These are phyloP conservation scores for Sebastes jordani DNA, from an alignment of 2,797 vertebrate genomes.

Conservation along the genomic window DNA sequence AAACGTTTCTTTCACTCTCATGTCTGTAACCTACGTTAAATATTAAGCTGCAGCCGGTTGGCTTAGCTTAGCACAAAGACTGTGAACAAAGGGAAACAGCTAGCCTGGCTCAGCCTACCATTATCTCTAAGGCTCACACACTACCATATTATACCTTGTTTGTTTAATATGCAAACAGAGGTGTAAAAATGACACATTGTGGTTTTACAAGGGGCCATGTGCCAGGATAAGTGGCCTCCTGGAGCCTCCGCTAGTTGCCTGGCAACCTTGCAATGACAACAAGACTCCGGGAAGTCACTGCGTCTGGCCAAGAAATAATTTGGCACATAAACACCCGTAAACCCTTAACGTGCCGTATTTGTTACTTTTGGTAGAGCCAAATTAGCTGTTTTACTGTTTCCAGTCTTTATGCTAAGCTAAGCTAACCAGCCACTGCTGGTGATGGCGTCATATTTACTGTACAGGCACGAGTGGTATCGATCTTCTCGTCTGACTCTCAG, in stretches of 20 bases:
- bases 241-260: background rate
- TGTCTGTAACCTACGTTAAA: background rate
- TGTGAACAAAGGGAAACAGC: background rate
- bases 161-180: background rate
- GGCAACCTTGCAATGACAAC: background rate
- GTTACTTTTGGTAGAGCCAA: background rate
- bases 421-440: background rate
- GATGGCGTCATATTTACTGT: background rate
- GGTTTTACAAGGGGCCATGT: background rate
- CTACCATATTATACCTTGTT: background rate
- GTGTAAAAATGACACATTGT: background rate
- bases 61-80: constrained; percentile 2
- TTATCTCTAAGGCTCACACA: background rate
- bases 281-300: background rate
- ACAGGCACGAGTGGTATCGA: background rate
- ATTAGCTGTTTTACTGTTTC: background rate
- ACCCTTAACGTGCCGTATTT: background rate
- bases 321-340: background rate
- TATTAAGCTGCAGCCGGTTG: background rate
- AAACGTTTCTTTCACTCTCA: background rate
- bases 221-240: background rate
- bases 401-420: background rate
- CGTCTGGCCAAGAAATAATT: background rate
- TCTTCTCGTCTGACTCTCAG: background rate
- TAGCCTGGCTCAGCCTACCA: background rate